Evolutionary conservation across 2,797 vertebrate species (phyloP).

Genomic region (Anisognathus igniventris): DNA sequence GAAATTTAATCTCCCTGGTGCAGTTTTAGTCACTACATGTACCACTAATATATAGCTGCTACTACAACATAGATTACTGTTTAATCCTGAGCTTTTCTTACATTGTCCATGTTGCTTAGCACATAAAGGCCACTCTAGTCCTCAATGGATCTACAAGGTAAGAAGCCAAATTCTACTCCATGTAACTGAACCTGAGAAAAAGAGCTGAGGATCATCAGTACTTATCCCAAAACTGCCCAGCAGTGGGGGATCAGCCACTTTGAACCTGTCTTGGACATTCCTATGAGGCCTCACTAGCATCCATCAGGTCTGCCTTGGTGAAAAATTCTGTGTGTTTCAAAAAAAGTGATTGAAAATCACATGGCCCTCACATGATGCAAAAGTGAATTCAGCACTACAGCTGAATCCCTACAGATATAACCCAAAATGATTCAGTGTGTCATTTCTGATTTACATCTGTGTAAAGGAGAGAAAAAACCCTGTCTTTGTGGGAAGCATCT

Average conservation of each 20-base stretch:
- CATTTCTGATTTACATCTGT: neutral
- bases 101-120: neutral
- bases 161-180: neutral
- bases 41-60: neutral
- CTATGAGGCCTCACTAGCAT: neutral
- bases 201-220: neutral
- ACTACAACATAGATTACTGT: neutral
- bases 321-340: neutral
- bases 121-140: neutral
- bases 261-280: neutral
- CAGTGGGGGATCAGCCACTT: neutral
- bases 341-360: neutral
- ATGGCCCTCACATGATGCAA: fast-evolving
- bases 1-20: neutral
- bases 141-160: neutral
- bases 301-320: neutral
- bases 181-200: neutral
- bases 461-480: neutral
- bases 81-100: neutral
- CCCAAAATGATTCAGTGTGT: neutral
- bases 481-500: neutral
- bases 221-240: neutral
- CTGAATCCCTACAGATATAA: neutral
- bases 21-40: neutral
- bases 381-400: neutral